These are phyloP conservation scores for Parasteatoda lunata DNA, from an alignment of 2,888 invertebrate genomes.

Conservation along the genomic window DNA sequence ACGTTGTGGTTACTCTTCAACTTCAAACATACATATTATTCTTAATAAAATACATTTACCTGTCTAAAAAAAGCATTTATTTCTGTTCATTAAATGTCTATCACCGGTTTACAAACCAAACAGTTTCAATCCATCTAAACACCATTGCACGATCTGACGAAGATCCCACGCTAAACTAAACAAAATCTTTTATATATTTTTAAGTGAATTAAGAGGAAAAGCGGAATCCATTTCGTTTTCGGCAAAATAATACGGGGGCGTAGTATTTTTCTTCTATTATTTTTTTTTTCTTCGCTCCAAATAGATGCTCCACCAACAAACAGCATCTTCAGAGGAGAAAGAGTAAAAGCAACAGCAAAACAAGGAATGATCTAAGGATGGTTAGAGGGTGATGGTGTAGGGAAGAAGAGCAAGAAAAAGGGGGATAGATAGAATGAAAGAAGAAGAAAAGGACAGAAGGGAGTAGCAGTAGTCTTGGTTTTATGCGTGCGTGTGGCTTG, in stretches of 20 bases:
- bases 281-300: neutral
- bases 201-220: slow-evolving; percentile 38
- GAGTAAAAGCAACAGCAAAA: slow-evolving; percentile 10
- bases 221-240: neutral
- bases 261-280: neutral
- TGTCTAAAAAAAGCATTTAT: no score
- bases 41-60: no score
- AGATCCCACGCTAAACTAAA: neutral
- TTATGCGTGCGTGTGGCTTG: slow-evolving; percentile 47
- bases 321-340: neutral
- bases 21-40: no score
- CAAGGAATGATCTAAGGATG: slow-evolving; percentile 14
- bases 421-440: neutral
- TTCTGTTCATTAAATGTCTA: no score
- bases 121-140: no score
- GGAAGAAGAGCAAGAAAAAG: no score
- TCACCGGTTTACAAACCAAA: no score
- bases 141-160: no score
- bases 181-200: neutral
- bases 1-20: no score
- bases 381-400: neutral
- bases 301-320: slow-evolving; percentile 1
- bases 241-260: neutral
- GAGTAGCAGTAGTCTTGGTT: slow-evolving; percentile 34
- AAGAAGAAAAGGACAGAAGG: neutral